Percentiles rank a stretch among this genome's conserved stretches.
phyloP scores from a whole-genome alignment of 2,888 invertebrate genomes.

The Tetrapedia diversipes region DNA sequence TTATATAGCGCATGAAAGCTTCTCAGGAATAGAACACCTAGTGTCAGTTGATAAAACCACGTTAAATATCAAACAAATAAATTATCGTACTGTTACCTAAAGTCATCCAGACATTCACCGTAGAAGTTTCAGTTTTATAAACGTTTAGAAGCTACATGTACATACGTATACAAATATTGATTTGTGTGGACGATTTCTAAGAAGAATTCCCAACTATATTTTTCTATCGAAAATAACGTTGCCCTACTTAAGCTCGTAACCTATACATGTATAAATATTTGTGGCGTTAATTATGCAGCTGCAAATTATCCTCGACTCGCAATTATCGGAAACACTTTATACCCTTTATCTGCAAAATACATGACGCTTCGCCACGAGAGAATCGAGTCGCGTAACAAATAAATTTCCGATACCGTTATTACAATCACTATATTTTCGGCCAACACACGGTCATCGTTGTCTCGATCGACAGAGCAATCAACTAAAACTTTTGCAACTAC shows the following conservation, averaged over 20 bases:
- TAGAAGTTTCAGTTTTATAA: no score
- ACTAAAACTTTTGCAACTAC: no score
- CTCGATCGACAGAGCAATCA: background rate
- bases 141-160: no score
- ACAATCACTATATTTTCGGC: background rate
- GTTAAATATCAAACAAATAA: no score
- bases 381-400: background rate
- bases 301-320: background rate
- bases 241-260: background rate
- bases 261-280: slow-evolving; percentile 6
- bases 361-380: no score
- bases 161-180: no score
- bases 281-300: slow-evolving; percentile 12
- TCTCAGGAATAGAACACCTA: background rate
- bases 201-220: background rate
- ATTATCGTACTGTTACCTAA: no score
- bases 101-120: no score
- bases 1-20: background rate
- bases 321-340: slow-evolving; percentile 1
- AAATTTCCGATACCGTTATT: slow-evolving; percentile 8
- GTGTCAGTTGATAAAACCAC: background rate
- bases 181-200: background rate
- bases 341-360: slow-evolving; percentile 1
- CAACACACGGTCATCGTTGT: background rate
- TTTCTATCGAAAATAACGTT: slow-evolving; percentile 6